Evolutionary conservation across 2,113 vertebrate genomes (phyloP).

Genomic region (Malurus cyaneus): DNA sequence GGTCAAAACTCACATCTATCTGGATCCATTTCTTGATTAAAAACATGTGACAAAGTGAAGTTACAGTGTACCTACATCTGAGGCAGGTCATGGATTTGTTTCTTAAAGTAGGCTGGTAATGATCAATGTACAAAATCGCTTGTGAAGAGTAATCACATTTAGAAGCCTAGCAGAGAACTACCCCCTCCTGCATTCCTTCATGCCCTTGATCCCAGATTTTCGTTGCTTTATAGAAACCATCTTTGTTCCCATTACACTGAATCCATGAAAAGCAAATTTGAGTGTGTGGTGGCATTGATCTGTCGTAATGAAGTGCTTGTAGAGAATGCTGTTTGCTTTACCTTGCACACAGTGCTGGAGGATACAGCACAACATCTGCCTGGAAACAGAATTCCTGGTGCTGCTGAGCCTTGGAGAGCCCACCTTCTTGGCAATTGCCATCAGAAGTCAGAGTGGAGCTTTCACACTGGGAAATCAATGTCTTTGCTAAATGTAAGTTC

Average conservation of each 20-base stretch:
- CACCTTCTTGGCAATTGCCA: not conserved
- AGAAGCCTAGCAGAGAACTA: not conserved
- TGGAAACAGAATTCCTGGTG: not conserved
- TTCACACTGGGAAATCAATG: not conserved
- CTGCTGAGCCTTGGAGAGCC: not conserved
- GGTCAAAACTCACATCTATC: not conserved
- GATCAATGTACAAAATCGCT: not conserved
- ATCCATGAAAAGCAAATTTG: not conserved
- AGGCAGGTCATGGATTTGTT: not conserved
- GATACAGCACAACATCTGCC: not conserved
- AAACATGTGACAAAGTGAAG: not conserved
- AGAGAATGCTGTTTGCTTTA: not conserved
- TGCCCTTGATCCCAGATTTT: not conserved
- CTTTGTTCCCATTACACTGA: not conserved
- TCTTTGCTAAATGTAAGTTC: not conserved
- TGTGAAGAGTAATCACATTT: not conserved
- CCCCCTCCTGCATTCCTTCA: not conserved
- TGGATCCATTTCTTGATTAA: not conserved
- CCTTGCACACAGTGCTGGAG: not conserved
- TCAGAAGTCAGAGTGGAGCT: not conserved
- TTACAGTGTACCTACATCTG: not conserved
- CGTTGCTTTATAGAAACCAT: not conserved
- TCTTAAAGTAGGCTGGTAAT: not conserved
- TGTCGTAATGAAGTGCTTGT: not conserved
- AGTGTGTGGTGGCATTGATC: not conserved